Percentiles rank a stretch among this genome's conserved stretches.
These are phyloP conservation scores for Byasa hedistus DNA, from an alignment of 2,888 invertebrate genomes.

Conservation along the genomic window DNA sequence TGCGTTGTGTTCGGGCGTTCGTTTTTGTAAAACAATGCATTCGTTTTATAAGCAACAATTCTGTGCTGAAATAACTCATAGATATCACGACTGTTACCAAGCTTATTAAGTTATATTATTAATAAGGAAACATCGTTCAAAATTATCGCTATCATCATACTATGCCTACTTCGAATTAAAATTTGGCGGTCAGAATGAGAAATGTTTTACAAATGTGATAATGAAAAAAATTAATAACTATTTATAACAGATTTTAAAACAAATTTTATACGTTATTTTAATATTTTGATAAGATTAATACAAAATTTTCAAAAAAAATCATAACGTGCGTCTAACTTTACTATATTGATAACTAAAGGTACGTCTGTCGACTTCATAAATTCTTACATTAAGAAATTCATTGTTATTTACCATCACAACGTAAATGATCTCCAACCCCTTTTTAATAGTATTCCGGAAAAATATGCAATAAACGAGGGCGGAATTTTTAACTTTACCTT, in stretches of 20 bases:
- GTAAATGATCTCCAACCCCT: slow-evolving; percentile 4
- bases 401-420: background rate
- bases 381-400: background rate
- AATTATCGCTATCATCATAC: too few relatives aligned
- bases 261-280: too few relatives aligned
- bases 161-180: too few relatives aligned
- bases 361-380: background rate
- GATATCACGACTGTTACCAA: background rate
- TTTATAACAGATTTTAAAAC: background rate
- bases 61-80: background rate
- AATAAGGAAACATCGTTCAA: too few relatives aligned
- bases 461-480: slow-evolving; percentile 14
- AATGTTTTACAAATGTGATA: background rate
- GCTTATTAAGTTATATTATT: background rate
- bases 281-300: too few relatives aligned
- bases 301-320: too few relatives aligned
- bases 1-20: slow-evolving; percentile 2
- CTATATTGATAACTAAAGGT: background rate
- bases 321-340: too few relatives aligned
- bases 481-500: slow-evolving; percentile 58
- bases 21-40: background rate
- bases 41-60: background rate
- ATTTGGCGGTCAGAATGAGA: too few relatives aligned
- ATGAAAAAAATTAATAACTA: background rate
- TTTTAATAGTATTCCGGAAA: slow-evolving; percentile 4